A percentile compares a stretch with the other conserved stretches of the same genome.
These are phyloP conservation scores for Chirona hameri DNA, from an alignment of 2,888 invertebrate genomes.

Conservation along the genomic window DNA sequence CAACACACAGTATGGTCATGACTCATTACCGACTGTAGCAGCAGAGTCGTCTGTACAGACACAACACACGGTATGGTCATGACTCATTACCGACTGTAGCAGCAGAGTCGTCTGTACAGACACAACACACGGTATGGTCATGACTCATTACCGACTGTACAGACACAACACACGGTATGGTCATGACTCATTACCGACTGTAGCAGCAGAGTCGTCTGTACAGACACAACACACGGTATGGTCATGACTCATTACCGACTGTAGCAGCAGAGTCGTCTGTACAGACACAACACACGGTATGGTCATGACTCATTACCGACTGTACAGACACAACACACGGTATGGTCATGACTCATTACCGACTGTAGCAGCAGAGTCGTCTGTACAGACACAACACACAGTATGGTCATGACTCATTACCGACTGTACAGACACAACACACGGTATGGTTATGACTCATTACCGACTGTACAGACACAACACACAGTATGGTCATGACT, in stretches of 20 bases:
- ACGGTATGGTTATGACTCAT: background rate
- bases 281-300: too few species aligned
- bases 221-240: too few species aligned
- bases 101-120: background rate
- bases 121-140: background rate
- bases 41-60: background rate
- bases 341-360: background rate
- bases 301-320: background rate
- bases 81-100: slow-evolving; percentile 7
- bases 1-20: background rate
- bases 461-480: background rate
- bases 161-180: too few species aligned
- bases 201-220: slow-evolving; percentile 3
- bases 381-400: background rate
- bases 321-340: background rate
- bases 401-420: background rate
- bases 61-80: background rate
- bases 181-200: background rate
- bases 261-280: slow-evolving; percentile 5
- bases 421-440: background rate
- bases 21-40: slow-evolving; percentile 1
- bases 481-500: background rate
- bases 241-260: background rate
- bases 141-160: background rate
- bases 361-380: slow-evolving; percentile 24